These are phyloP conservation scores for Pasiphila rectangulata DNA, from an alignment of 2,888 invertebrate species.

Conservation along the genomic window DNA sequence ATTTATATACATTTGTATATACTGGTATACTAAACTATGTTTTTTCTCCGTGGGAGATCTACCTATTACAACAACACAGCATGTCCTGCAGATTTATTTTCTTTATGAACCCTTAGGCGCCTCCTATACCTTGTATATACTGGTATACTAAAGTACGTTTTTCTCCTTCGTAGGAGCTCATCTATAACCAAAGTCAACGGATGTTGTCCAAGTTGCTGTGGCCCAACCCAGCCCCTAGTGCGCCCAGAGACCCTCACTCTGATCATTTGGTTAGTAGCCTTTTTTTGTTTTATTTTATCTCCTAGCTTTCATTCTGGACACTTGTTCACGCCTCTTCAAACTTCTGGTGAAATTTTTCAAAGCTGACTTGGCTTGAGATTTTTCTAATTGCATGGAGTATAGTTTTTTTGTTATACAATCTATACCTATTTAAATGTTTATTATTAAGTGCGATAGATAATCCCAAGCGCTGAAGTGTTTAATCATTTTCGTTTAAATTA, in stretches of 20 bases:
- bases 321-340: constrained; percentile 2
- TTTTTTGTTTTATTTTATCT: constrained; percentile 65
- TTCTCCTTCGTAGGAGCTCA: constrained; percentile 81
- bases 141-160: constrained; percentile 68
- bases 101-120: constrained; percentile 8
- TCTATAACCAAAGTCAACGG: constrained; percentile 81
- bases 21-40: too few species aligned
- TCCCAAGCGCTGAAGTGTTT: too few species aligned
- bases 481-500: too few species aligned
- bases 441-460: too few species aligned
- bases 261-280: constrained; percentile 80
- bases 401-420: too few species aligned
- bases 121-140: constrained; percentile 17
- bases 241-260: constrained; percentile 78
- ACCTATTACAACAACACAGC: not conserved
- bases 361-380: not conserved
- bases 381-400: too few species aligned
- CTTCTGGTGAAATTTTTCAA: constrained; percentile 4
- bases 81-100: constrained; percentile 12
- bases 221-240: constrained; percentile 78
- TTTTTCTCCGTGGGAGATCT: not conserved
- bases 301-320: constrained; percentile 13
- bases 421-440: too few species aligned
- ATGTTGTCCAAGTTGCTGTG: constrained; percentile 81
- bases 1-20: too few species aligned